Evolutionary conservation across 2,797 vertebrate species (phyloP), one percentile per base, ranked within the genome.

Genomic region (Antrozous pallidus): DNA sequence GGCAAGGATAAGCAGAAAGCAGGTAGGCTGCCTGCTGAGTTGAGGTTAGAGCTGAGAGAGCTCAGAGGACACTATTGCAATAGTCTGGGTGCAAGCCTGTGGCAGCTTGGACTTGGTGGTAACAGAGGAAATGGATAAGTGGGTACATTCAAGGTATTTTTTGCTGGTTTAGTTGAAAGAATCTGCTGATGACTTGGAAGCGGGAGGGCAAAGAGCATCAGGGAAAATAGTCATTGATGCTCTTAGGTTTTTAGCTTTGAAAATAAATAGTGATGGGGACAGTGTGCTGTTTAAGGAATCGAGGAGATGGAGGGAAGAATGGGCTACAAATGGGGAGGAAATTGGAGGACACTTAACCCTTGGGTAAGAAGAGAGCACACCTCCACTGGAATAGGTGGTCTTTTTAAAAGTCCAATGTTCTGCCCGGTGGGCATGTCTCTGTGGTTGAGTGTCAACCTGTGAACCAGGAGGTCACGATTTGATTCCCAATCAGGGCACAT

Each of bases 331-430:
- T 1, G 9, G 3, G n/a, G 20, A n/a, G 63, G 56, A 17, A 36
- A 61, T 82, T 61, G n/a, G 28, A 75, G 47, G 45, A 45, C n/a
- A 42, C 73, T 67, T 61, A 95, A 20, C 69, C 17, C 38, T 78
- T 74, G 51, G 31, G 17, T 54, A 84, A 85, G 31, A 56, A 85
- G 69, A 92, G n/a, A 26, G 70, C 26, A 65, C 31, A n/a, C 5
- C 24, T n/a, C 16, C 26, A 38, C 20, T 65, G 42, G 31, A 70
- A 95, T 71, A 47, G 47, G 8, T 33, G 31, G 2, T 33, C 31
- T 16, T 24, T 42, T 90, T n/a, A 49, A 7, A 81, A 71, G 24
- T 26, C 36, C 22, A 17, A 1, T 88, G 36, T 54, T 94, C 54
- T 92, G 58, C 13, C 58, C 1, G 13, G 28, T 61, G 58, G 58